Conservation (phyloP, 2,888 invertebrate genomes). For the Agonopterix heracliana region DNA sequence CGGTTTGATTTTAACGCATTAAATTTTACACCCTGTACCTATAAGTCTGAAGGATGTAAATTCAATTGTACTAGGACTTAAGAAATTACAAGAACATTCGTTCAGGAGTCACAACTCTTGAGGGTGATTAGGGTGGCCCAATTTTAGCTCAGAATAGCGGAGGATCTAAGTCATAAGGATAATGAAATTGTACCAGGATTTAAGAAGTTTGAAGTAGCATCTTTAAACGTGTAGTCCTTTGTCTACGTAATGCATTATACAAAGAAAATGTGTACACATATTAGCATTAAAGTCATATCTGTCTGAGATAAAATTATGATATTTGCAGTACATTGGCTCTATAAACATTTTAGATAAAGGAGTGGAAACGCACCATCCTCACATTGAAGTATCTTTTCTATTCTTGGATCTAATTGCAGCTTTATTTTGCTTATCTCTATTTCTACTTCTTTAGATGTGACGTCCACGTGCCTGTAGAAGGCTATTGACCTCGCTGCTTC, state of each 20-base stretch:
- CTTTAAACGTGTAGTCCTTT: background rate
- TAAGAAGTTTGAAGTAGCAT: background rate
- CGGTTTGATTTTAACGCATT: background rate
- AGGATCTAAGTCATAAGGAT: too few relatives aligned
- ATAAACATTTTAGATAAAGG: background rate
- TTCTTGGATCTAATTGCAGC: slow-evolving; percentile 43
- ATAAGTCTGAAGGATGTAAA: too few relatives aligned
- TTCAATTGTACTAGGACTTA: too few relatives aligned
- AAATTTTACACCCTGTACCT: too few relatives aligned
- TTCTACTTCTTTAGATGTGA: slow-evolving; percentile 41
- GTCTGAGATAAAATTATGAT: background rate
- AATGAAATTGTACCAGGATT: background rate
- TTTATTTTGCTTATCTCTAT: slow-evolving; percentile 43
- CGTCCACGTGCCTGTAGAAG: slow-evolving; percentile 40
- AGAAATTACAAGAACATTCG: too few relatives aligned
- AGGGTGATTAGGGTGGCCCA: too few relatives aligned
- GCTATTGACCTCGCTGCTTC: slow-evolving; percentile 49
- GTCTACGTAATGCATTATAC: background rate
- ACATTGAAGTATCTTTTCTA: slow-evolving; percentile 36
- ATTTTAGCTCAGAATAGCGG: too few relatives aligned
- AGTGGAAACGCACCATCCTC: slow-evolving; percentile 8
- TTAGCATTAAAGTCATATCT: background rate
- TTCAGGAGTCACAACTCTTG: too few relatives aligned
- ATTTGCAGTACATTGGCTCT: background rate
- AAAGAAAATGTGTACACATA: background rate